A percentile compares a stretch with the other conserved stretches of the same genome.
These are phyloP conservation scores for Tipula vernalis DNA, from an alignment of 2,888 invertebrate species.

Conservation along the genomic window DNA sequence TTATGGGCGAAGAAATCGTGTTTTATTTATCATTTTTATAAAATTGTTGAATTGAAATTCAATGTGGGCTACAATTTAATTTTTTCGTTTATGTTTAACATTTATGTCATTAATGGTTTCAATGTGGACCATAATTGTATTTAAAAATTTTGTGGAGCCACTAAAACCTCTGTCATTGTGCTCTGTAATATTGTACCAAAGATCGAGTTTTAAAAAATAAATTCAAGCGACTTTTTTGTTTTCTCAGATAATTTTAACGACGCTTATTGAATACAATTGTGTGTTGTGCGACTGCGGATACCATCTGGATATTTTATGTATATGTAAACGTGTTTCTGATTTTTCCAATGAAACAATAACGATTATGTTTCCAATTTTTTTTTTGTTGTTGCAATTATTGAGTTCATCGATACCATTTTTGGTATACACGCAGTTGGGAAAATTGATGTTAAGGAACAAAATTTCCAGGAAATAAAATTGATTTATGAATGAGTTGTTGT, in stretches of 20 bases:
- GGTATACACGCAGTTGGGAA: background rate
- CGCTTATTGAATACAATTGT: conserved; percentile 4
- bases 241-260: background rate
- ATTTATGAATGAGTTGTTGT: background rate
- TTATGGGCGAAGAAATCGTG: background rate
- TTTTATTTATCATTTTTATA: background rate
- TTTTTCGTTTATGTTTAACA: background rate
- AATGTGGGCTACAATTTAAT: background rate
- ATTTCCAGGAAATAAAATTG: background rate
- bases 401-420: background rate
- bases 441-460: background rate
- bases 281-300: background rate
- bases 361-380: background rate
- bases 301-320: background rate
- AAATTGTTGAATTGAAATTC: background rate
- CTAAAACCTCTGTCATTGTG: background rate
- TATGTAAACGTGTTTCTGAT: background rate
- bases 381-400: background rate
- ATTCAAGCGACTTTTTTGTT: background rate
- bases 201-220: background rate
- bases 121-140: background rate
- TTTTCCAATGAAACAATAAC: background rate
- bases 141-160: background rate
- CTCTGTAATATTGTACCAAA: background rate
- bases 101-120: background rate